Evolutionary conservation across 2,113 vertebrate genomes (phyloP), one percentile per base, ranked within the genome.

Genomic region (Hystrix cristata): DNA sequence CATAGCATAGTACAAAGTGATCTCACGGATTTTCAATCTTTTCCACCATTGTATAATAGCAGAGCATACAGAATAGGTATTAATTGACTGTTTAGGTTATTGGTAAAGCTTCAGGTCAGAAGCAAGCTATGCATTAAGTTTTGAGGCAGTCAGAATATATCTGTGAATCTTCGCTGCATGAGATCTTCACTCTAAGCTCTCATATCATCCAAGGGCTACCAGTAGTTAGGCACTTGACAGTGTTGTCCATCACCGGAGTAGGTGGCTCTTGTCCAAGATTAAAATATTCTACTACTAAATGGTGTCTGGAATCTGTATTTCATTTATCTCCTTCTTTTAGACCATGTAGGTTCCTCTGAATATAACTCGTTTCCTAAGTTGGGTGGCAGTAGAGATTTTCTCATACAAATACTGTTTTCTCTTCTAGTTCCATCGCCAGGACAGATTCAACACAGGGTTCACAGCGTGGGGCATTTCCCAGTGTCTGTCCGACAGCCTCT

Each of bases 401-500:
- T 97, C 43, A 65, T 0, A 0, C 38, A 0, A 4, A 1, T 19
- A 7, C 59, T 11, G 1, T 48, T 64, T 38, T 18, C 85, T 92
- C 82, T 95, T 74, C 65, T 91, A 99, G 99, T 99, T 98, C 99
- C 99, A 0, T 99, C 99, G 53, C 99, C 99, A 19, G 99, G 99
- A 84, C 99, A 99, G 97, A 99, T 99, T 96, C 99, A 99, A 60
- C 99, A 99, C 97, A 98, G 99, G 80, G 99, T 99, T 78, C 99
- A 99, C 97, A 99, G 99, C 12, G 98, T 99, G 96, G 99, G 99
- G 29, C 99, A 99, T 95, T 99, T 99, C 98, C 99, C 99, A 8
- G 98, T 99, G 85, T 98, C 99, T 38, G 95, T 98, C 59, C 98
- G 99, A 79, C 99, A 99, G 60, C 99, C 99, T 27, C 98, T 99